phyloP scores from a whole-genome alignment of 2,797 vertebrate genomes.

The Meda fulgida region DNA sequence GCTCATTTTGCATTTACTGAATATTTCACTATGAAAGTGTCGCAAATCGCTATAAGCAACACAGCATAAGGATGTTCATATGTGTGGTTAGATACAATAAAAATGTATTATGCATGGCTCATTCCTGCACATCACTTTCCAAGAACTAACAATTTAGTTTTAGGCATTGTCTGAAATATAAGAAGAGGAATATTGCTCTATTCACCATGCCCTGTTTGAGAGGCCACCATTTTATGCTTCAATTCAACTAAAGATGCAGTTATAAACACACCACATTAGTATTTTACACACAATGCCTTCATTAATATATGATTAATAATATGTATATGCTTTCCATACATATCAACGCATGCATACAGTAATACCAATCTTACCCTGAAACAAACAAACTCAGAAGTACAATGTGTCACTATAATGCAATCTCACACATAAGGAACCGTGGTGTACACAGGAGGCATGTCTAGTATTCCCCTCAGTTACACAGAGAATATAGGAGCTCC shows the following conservation, averaged over 20 bases:
- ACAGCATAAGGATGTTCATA: neutral
- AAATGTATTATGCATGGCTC: neutral
- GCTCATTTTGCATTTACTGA: neutral
- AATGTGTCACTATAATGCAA: neutral
- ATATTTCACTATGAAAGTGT: neutral
- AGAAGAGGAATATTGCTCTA: neutral
- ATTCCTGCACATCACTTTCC: neutral
- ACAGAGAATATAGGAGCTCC: slow-evolving; percentile 40
- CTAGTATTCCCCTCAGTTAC: slow-evolving; percentile 48
- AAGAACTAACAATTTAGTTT: neutral
- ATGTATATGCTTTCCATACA: slow-evolving; percentile 21
- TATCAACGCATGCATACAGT: neutral
- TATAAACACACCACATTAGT: slow-evolving; percentile 36
- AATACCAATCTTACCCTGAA: neutral
- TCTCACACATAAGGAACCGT: slow-evolving; percentile 1
- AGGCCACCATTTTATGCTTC: neutral
- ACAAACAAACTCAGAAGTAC: neutral
- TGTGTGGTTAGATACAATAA: no score
- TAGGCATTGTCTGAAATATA: neutral
- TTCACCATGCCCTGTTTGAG: neutral
- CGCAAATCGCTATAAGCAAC: neutral
- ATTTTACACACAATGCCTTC: slow-evolving; percentile 19
- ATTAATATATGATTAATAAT: slow-evolving; percentile 25
- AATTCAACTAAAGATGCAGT: slow-evolving; percentile 31
- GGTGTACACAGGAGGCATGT: slow-evolving; percentile 31